Percentiles rank a stretch among this genome's conserved stretches.
phyloP scores from a whole-genome alignment of 2,888 invertebrate genomes.

The Zhuqinia jingwanae region DNA sequence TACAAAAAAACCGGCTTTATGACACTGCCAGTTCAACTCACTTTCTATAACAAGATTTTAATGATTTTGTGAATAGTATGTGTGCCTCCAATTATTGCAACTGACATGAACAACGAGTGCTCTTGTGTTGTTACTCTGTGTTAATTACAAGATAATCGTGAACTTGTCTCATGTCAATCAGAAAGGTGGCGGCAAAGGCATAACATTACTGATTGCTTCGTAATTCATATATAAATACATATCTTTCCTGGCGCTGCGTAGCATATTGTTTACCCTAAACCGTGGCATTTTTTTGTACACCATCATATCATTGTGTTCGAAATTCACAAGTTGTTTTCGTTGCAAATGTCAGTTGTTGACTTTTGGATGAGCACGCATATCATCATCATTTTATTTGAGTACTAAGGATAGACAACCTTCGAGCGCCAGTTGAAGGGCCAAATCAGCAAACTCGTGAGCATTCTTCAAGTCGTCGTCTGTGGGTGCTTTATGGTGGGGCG shows the following conservation, averaged over 20 bases:
- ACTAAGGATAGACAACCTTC: constrained; percentile 64
- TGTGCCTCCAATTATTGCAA: constrained; percentile 48
- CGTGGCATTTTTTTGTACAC: constrained; percentile 8
- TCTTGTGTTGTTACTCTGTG: constrained; percentile 46
- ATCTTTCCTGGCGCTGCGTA: background rate
- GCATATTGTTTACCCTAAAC: background rate
- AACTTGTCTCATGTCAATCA: constrained; percentile 53
- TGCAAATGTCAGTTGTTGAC: constrained; percentile 26
- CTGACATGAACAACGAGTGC: constrained; percentile 49
- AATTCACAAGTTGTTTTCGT: background rate
- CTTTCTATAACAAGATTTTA: constrained; percentile 29
- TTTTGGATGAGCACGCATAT: constrained; percentile 23
- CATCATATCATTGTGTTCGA: background rate
- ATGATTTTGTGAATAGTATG: background rate
- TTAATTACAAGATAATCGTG: constrained; percentile 69
- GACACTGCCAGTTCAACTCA: background rate
- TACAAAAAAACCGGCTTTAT: constrained; percentile 43
- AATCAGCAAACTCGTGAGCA: constrained; percentile 76
- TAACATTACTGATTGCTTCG: no score
- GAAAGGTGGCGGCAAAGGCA: constrained; percentile 14
- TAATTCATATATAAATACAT: no score
- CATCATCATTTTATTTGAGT: constrained; percentile 22
- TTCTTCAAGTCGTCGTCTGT: constrained; percentile 74
- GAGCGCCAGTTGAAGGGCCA: constrained; percentile 75
- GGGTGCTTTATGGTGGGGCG: constrained; percentile 67